Evolutionary conservation across 1,140 invertebrate species (phyloP), one percentile per base, ranked within the genome.

Genomic region (Drosophila parabipectinata): DNA sequence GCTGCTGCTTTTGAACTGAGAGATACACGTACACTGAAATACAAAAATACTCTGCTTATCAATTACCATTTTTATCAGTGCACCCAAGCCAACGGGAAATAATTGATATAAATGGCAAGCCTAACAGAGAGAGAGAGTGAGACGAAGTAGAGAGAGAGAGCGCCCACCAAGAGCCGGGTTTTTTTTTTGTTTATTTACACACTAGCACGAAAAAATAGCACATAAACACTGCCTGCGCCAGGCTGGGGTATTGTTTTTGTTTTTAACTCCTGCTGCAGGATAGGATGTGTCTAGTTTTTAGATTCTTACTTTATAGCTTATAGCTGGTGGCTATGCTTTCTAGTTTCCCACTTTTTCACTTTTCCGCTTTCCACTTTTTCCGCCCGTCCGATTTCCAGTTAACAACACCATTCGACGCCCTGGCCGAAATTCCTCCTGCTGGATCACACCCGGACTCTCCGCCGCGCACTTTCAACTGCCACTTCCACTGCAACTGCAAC

Each of bases 151-250:
- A 18, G 26, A 30, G 24, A 50, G 57, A 63, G 34, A 28, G 32
- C 34, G 10, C 34, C 34, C 9, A 26, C 5, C 34, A 63, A 48
- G 58, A 66, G 62, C 63, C 59, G 63, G 63, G 59, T 67, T 67
- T 67, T 67, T 15, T 15, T 18, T 21, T 21, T 21, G 63, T 67
- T 67, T 67, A 67, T 67, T 67, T 67, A 67, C 63, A 67, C 63
- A 64, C 63, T 63, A 45, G 32, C 39, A 64, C 21, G 30, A 32
- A 50, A 30, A 10, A 32, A 28, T 28, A 61, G 30, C 14, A 50
- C 55, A 58, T 14, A 24, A 41, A 15, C 14, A 28, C 26, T 45
- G 57, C 18, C 18, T 18, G 18, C 18, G 14, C 21, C 12, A 39
- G 34, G 34, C 34, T 37, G 10, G 4, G 32, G 34, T 10, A 34